Base-by-base conservation (phyloP, 1,140 invertebrate species). In the Diprion similis region DNA sequence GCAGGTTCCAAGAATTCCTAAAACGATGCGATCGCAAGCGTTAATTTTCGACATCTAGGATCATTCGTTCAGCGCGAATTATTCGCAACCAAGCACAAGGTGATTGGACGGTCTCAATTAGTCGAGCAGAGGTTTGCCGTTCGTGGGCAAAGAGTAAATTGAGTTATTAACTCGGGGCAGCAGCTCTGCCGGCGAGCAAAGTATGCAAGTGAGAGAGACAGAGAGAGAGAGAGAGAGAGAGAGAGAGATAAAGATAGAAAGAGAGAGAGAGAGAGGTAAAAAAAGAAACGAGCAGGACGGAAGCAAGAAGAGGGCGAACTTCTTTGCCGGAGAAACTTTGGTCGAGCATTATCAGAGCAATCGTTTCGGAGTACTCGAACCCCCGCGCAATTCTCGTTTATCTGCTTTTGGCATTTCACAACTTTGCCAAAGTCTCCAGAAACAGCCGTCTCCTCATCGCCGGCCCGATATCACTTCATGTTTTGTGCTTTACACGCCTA, bases 371-470 rank as follows among this genome's bases (percentile, higher is more conserved):
- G 51, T 59, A 59, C 51, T 59, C n/a, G 51, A 15, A 59, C 51
- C 51, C 51, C 24, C 24, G 24, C 24, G 24, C 24, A 37, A 37
- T 17, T 17, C 51, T 59, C 51, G 51, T 59, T 59, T 59, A 59
- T 59, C 51, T 59, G 51, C 51, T 59, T 59, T 59, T 59, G 51
- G 51, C 51, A 59, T 59, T 59, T 59, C 9, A 59, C 51, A 59
- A 59, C 51, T 59, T 59, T 59, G 51, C n/a, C 51, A 59, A 59
- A 59, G 51, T 59, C 51, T 37, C 24, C 51, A 59, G 51, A 59
- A 59, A 59, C 51, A 59, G 51, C n/a, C 51, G 51, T 59, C 11
- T 8, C n/a, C 11, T 17, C 11, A 59, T 17, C n/a, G 10, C 48
- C 15, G n/a, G 3, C 11, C 9, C 51, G 51, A 59, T 59, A 59